Evolutionary conservation across 1,140 invertebrate species (phyloP).

Genomic region (Drosophila truncata): DNA sequence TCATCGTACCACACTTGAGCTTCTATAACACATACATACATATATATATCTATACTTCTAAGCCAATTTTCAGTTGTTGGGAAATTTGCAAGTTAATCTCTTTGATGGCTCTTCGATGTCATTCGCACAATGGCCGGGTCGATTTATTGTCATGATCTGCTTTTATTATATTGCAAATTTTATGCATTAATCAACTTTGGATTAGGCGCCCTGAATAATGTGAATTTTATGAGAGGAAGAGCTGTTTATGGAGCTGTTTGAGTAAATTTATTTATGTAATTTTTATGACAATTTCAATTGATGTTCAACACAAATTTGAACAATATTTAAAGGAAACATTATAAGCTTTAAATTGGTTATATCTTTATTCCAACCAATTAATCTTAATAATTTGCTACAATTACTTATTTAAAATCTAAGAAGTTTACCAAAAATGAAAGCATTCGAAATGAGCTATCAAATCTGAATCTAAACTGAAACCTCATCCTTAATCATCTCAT

Average conservation of each 20-base stretch:
- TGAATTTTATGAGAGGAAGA: not conserved
- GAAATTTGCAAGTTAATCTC: conserved; percentile 20
- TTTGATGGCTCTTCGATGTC: conserved; percentile 13
- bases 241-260: not conserved
- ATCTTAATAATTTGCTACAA: not conserved
- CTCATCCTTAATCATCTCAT: not conserved
- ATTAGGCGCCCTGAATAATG: conserved; percentile 1
- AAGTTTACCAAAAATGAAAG: not conserved
- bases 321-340: not conserved
- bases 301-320: not conserved
- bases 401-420: not conserved
- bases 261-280: conserved; percentile 4
- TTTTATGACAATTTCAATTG: conserved; percentile 1
- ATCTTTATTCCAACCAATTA: not conserved
- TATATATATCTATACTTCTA: conserved; percentile 1
- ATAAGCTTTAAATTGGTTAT: not conserved
- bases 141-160: conserved; percentile 12
- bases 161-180: conserved; percentile 11
- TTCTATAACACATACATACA: not conserved
- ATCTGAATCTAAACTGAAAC: not conserved
- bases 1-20: conserved; percentile 10
- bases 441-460: too few relatives aligned
- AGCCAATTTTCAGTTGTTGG: conserved; percentile 16
- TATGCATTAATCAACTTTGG: conserved; percentile 13
- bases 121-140: conserved; percentile 9